A percentile compares a stretch with the other conserved stretches of the same genome.
phyloP scores from a whole-genome alignment of 2,797 vertebrate genomes.

The Dendrocincla fuliginosa region DNA sequence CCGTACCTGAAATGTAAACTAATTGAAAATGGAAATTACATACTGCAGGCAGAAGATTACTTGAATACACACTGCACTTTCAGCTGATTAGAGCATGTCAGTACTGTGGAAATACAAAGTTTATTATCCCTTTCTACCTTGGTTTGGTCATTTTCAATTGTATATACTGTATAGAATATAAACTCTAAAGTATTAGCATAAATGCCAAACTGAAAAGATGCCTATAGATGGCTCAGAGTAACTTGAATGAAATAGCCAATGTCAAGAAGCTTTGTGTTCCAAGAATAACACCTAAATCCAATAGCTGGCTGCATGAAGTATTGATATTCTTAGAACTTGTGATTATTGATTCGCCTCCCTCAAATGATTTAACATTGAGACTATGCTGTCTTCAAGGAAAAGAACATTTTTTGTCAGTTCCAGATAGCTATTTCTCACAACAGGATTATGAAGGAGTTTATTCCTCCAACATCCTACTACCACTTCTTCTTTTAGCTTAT shows the following conservation, averaged over 20 bases:
- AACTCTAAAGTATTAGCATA: background rate
- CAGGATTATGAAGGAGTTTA: background rate
- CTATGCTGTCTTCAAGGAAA: background rate
- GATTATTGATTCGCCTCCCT: background rate
- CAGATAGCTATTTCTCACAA: background rate
- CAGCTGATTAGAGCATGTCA: background rate
- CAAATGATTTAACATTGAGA: background rate
- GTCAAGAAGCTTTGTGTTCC: background rate
- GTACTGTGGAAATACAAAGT: background rate
- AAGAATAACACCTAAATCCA: background rate
- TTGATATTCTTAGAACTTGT: background rate
- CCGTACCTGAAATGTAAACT: background rate
- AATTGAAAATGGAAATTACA: background rate
- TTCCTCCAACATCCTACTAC: background rate
- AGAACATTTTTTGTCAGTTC: background rate
- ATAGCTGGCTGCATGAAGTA: background rate
- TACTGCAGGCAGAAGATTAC: background rate
- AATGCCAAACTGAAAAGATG: background rate
- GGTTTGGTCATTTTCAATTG: background rate
- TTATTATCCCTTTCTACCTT: background rate
- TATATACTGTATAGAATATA: background rate
- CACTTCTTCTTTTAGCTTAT: background rate
- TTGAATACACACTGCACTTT: fast-evolving
- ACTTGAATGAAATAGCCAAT: background rate
- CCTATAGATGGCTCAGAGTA: background rate